Evolutionary conservation across 2,888 invertebrate species (phyloP).

Genomic region (Sialis lutaria): DNA sequence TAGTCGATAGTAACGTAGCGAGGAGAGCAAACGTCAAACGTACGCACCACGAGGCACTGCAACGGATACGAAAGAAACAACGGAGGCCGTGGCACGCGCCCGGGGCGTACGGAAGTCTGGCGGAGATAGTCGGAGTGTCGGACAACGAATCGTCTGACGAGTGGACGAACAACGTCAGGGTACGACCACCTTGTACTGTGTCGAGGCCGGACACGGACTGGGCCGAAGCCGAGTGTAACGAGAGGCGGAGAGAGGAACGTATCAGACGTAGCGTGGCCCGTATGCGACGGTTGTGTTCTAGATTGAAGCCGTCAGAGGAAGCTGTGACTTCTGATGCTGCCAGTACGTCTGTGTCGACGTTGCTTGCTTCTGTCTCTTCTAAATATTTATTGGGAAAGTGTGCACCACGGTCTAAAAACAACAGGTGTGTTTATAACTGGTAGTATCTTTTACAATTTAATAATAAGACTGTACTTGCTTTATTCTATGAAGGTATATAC

Average conservation of each 20-base stretch:
- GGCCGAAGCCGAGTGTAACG: no score
- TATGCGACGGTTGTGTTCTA: not conserved
- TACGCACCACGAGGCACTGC: slow-evolving; percentile 23
- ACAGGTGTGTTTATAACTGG: not conserved
- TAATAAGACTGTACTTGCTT: no score
- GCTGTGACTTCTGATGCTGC: not conserved
- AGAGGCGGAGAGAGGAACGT: no score
- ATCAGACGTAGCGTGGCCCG: not conserved
- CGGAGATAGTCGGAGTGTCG: not conserved
- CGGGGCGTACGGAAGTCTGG: not conserved
- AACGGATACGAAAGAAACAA: slow-evolving; percentile 18
- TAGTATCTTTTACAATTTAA: no score
- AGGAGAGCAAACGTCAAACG: slow-evolving; percentile 10
- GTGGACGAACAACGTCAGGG: not conserved
- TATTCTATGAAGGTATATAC: no score
- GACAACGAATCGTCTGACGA: slow-evolving; percentile 4
- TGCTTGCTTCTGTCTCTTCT: not conserved
- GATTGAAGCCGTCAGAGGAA: not conserved
- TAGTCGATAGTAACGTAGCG: slow-evolving; percentile 6
- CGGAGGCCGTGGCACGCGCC: slow-evolving; percentile 1
- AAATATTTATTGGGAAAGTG: not conserved
- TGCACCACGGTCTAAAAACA: not conserved
- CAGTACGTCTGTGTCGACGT: not conserved
- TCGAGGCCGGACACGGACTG: no score
- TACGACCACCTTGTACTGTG: not conserved